These are phyloP conservation scores for Hippolais icterina DNA, from an alignment of 2,113 vertebrate species.

Conservation along the genomic window DNA sequence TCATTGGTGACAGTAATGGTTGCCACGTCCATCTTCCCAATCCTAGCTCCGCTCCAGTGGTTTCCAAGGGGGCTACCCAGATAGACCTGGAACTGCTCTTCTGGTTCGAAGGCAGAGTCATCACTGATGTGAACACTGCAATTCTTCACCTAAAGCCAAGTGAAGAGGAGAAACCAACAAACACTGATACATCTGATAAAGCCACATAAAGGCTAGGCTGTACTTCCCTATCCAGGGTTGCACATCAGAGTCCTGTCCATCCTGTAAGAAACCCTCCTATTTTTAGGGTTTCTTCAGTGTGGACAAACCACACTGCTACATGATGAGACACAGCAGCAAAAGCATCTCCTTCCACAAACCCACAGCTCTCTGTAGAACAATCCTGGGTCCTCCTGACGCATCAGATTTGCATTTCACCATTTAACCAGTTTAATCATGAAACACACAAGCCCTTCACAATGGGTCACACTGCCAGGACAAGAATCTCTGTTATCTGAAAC, in stretches of 20 bases:
- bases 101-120: conserved; percentile 93
- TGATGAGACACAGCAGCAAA: background rate
- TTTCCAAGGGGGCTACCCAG: conserved; percentile 88
- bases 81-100: conserved; percentile 91
- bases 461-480: background rate
- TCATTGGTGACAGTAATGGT: conserved; percentile 91
- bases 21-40: conserved; percentile 80
- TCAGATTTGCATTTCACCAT: background rate
- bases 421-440: background rate
- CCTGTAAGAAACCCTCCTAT: background rate
- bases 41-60: conserved; percentile 93
- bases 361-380: background rate
- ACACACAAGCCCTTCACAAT: background rate
- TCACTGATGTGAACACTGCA: conserved; percentile 87
- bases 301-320: background rate
- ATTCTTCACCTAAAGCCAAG: conserved; percentile 86
- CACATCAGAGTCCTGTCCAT: background rate
- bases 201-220: background rate
- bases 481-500: background rate
- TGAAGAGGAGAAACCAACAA: background rate
- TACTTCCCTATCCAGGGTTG: background rate
- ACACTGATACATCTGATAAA: background rate
- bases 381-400: background rate
- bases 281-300: background rate
- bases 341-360: background rate